Percentiles rank a stretch among this genome's conserved stretches.
phyloP scores from a whole-genome alignment of 2,888 invertebrate species.

The Chymomyza amoena region DNA sequence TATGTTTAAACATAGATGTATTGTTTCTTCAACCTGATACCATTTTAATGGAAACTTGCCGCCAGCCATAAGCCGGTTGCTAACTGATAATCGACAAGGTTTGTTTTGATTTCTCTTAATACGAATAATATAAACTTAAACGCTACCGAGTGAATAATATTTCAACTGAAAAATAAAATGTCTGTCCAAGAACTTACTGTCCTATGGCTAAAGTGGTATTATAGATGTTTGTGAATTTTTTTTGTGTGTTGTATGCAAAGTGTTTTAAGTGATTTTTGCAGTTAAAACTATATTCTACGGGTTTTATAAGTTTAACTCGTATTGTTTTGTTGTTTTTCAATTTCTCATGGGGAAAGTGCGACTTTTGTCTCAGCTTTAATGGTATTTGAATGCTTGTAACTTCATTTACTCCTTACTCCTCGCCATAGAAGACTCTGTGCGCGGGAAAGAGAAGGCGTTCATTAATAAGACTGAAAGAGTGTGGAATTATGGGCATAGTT shows the following conservation, averaged over 20 bases:
- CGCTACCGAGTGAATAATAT: background rate
- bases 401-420: constrained; percentile 47
- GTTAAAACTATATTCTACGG: constrained; percentile 1
- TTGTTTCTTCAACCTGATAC: background rate
- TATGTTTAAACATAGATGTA: background rate
- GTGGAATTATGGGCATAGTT: background rate
- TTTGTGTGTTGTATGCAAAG: background rate
- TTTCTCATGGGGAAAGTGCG: background rate
- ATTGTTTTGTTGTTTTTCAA: background rate
- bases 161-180: background rate
- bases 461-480: constrained; percentile 2
- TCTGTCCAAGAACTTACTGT: background rate
- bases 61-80: background rate
- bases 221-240: background rate
- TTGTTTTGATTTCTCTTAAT: background rate
- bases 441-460: constrained; percentile 29
- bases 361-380: background rate
- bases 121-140: background rate
- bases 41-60: background rate
- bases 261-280: background rate
- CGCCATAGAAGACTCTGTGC: constrained; percentile 70
- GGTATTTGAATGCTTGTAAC: background rate
- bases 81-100: background rate
- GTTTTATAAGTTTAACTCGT: background rate
- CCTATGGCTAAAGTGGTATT: background rate